Conservation (phyloP, 2,797 vertebrate genomes). For the Austrolebias charrua region DNA sequence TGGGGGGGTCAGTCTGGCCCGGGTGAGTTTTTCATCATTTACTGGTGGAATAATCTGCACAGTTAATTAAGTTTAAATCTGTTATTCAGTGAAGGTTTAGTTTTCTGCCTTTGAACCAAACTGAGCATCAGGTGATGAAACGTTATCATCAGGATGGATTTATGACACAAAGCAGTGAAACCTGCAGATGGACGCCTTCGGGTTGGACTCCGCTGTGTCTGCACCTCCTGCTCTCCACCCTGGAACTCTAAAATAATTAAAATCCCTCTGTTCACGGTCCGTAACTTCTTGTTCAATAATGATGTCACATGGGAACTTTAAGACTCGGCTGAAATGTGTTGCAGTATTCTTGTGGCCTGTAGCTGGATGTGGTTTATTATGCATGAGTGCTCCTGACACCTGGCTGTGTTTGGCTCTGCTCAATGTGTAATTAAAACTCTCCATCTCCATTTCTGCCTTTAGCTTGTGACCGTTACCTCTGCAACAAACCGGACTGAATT, state of each 20-base stretch:
- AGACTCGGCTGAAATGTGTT: not conserved
- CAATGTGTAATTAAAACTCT: constrained; percentile 43
- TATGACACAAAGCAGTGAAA: not conserved
- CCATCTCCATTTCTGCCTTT: constrained; percentile 5
- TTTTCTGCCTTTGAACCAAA: not conserved
- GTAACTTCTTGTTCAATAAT: not conserved
- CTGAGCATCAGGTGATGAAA: too few species aligned
- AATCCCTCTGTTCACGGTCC: not conserved
- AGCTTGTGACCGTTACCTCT: constrained; percentile 7
- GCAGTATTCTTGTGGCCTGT: constrained; percentile 10
- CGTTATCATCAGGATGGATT: not conserved
- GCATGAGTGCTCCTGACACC: constrained; percentile 38
- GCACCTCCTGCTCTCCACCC: not conserved
- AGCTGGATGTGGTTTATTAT: constrained; percentile 29
- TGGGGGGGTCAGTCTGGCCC: constrained; percentile 75
- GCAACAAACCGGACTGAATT: constrained; percentile 8
- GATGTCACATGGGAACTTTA: constrained; percentile 1
- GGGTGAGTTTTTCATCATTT: constrained; percentile 40
- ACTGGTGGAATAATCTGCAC: not conserved
- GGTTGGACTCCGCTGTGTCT: not conserved
- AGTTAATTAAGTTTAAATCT: not conserved
- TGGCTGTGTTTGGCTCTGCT: constrained; percentile 36
- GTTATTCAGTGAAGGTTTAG: not conserved
- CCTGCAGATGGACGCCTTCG: not conserved
- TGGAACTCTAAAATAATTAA: not conserved